Base-by-base conservation (phyloP, 2,888 invertebrate species). In the Mamestra brassicae region DNA sequence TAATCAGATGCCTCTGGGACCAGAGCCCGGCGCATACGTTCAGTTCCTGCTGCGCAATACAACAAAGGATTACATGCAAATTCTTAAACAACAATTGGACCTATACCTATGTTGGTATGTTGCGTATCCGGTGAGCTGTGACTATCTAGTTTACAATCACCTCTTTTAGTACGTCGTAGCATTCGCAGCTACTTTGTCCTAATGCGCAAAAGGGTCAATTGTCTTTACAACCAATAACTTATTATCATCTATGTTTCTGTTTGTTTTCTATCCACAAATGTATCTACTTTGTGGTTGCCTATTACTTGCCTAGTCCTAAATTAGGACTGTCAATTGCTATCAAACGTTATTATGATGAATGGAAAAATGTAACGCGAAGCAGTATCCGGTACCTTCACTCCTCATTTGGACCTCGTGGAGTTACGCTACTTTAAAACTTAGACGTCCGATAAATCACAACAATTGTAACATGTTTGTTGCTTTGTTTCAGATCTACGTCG, bases 1-100 rank as follows among this genome's bases (percentile, higher is more conserved):
- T 76, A 76, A 77, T 65, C 90, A 90, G 87, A 80, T 87, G 83
- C 89, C 91, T 85, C 79, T 72, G 89, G 88, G 92, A 88, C 77
- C 71, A 67, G 68, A 66, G 80, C 45, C 68, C 8, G 66, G n/a
- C 45, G 50, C 70, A 65, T 74, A 74, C 62, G 45, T 26, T 76
- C 73, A 74, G 58, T 63, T 71, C 66, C 50, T 68, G 60, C 66
- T 87, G 78, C 72, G 71, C 73, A 71, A 62, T 69, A 75, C 75
- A 68, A 54, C 67, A 76, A 83, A 75, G 67, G 54, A 75, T 74
- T 63, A 72, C 74, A 70, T 81, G 62, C 52, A 54, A 69, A 74
- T 38, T 60, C 57, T 71, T 71, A 64, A 78, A 75, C 78, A 75
- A 52, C 17, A 15, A 80, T 82, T 63, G 76, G 76, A 69, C n/a